Evolutionary conservation across 2,797 vertebrate species (phyloP).

Genomic region (Sebastes melanostomus): DNA sequence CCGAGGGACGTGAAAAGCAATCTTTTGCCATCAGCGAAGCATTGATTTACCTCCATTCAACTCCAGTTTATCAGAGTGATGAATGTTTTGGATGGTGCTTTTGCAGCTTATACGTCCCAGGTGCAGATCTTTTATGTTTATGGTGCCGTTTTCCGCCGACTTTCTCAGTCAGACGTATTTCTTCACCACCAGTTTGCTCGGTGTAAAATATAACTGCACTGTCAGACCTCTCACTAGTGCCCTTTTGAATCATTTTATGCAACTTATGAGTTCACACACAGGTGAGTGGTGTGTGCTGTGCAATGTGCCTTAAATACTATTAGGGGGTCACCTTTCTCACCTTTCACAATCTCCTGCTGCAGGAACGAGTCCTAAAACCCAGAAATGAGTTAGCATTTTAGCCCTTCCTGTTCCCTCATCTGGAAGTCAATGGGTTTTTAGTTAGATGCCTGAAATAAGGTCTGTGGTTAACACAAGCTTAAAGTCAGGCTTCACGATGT

Average conservation of each 20-base stretch:
- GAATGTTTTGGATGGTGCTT: conserved; percentile 2
- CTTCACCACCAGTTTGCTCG: background rate
- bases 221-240: background rate
- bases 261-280: background rate
- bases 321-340: background rate
- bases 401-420: too few species aligned
- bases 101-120: background rate
- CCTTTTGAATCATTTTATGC: background rate
- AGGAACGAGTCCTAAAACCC: too few species aligned
- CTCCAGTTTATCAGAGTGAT: conserved; percentile 38
- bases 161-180: background rate
- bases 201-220: background rate
- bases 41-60: conserved; percentile 50
- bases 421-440: too few species aligned
- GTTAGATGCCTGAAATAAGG: too few species aligned
- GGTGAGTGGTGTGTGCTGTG: background rate
- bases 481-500: too few species aligned
- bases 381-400: too few species aligned
- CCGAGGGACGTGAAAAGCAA: conserved; percentile 43
- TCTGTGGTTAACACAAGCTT: too few species aligned
- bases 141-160: background rate
- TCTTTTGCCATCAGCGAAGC: conserved; percentile 54
- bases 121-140: conserved; percentile 10
- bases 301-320: background rate
- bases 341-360: background rate